Evolutionary conservation across 2,113 vertebrate species (phyloP).

Genomic region (Catagonus wagneri): DNA sequence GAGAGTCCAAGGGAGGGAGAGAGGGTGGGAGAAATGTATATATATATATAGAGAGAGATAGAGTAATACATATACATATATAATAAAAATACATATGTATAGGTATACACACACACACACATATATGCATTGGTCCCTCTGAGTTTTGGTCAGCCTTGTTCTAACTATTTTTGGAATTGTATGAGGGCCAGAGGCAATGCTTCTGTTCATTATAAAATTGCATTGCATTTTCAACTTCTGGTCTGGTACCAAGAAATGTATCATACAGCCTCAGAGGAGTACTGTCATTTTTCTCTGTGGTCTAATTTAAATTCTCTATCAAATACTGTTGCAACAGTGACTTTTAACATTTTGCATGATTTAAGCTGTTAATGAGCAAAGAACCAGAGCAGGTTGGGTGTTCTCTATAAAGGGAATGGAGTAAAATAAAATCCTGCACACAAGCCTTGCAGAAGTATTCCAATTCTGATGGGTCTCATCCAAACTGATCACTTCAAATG

Average conservation of each 20-base stretch:
- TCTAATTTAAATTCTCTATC: slow-evolving; percentile 76
- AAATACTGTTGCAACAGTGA: slow-evolving; percentile 69
- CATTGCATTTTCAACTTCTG: slow-evolving; percentile 60
- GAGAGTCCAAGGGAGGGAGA: neutral
- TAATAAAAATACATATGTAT: neutral
- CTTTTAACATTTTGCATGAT: slow-evolving; percentile 73
- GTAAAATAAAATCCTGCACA: slow-evolving; percentile 4
- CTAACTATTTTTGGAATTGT: slow-evolving; percentile 41
- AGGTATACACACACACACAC: neutral
- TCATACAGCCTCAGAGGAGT: slow-evolving; percentile 56
- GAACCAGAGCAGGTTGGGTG: neutral
- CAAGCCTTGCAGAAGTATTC: slow-evolving; percentile 35
- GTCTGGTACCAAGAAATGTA: slow-evolving; percentile 68
- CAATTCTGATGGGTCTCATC: neutral
- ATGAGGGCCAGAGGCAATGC: neutral
- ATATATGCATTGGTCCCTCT: neutral
- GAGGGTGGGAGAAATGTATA: neutral
- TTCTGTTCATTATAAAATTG: slow-evolving; percentile 71
- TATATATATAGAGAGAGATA: neutral
- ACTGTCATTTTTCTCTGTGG: slow-evolving; percentile 69
- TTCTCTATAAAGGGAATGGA: slow-evolving; percentile 49
- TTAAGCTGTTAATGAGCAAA: slow-evolving; percentile 73
- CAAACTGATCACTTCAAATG: slow-evolving; percentile 24
- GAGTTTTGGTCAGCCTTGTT: slow-evolving; percentile 59
- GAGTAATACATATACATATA: neutral